Evolutionary conservation across 2,113 vertebrate genomes (phyloP).

Genomic region (Chaetodon auriga): DNA sequence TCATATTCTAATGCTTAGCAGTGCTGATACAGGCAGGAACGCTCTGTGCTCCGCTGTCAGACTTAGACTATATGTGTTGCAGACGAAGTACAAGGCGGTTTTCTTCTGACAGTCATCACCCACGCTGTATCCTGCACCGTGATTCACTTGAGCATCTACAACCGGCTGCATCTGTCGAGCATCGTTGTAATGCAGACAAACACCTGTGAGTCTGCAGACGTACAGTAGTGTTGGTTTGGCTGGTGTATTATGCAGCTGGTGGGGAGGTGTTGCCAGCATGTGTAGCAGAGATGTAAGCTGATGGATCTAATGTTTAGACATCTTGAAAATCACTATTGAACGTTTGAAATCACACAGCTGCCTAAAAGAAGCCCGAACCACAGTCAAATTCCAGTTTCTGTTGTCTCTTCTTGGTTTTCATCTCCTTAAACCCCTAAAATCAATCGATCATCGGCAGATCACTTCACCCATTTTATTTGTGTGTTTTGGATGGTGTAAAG

Average conservation of each 20-base stretch:
- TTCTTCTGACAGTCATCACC: constrained; percentile 56
- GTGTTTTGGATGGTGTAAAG: neutral
- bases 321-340: neutral
- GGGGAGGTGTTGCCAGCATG: neutral
- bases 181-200: constrained; percentile 27
- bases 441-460: too few species aligned
- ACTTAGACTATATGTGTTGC: constrained; percentile 28
- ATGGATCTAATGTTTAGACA: neutral
- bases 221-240: neutral
- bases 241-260: neutral
- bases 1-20: constrained; percentile 39
- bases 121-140: constrained; percentile 42
- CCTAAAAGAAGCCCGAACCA: neutral
- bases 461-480: too few species aligned
- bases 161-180: constrained; percentile 53
- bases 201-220: constrained; percentile 28
- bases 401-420: neutral
- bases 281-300: neutral
- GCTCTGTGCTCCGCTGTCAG: constrained; percentile 16
- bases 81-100: constrained; percentile 18
- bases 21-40: constrained; percentile 53
- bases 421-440: neutral
- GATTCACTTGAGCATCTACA: constrained; percentile 59
- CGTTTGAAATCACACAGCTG: neutral
- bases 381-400: neutral